Percentiles rank a stretch among this genome's conserved stretches.
phyloP scores from a whole-genome alignment of 1,140 invertebrate genomes.

The Trichonephila inaurata region DNA sequence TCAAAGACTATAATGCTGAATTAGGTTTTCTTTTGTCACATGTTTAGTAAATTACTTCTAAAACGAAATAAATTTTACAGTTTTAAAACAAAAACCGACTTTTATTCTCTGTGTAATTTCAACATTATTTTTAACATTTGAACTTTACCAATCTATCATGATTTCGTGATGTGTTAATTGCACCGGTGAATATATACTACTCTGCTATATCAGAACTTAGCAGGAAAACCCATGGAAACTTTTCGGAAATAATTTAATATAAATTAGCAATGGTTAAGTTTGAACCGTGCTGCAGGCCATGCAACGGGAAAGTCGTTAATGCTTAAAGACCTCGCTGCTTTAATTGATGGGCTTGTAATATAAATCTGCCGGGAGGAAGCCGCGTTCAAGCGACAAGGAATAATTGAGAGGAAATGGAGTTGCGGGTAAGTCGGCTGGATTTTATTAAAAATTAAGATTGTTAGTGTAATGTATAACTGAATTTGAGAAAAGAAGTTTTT shows the following conservation, averaged over 20 bases:
- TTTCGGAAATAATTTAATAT: not conserved
- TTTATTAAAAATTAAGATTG: too few relatives aligned
- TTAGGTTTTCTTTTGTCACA: too few relatives aligned
- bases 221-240: not conserved
- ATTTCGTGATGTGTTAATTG: not conserved
- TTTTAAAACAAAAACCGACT: not conserved
- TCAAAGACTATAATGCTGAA: too few relatives aligned
- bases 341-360: not conserved
- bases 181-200: not conserved
- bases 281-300: not conserved
- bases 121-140: not conserved
- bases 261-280: not conserved
- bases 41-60: too few relatives aligned
- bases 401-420: not conserved
- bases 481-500: too few relatives aligned
- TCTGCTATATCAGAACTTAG: not conserved
- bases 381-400: not conserved
- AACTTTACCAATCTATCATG: not conserved
- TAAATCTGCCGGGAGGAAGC: not conserved
- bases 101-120: not conserved
- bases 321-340: not conserved
- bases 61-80: too few relatives aligned
- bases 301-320: slow-evolving; percentile 14
- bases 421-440: not conserved
- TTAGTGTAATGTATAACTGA: too few relatives aligned